Evolutionary conservation across 2,888 invertebrate species (phyloP).

Genomic region (Cantharis lateralis): DNA sequence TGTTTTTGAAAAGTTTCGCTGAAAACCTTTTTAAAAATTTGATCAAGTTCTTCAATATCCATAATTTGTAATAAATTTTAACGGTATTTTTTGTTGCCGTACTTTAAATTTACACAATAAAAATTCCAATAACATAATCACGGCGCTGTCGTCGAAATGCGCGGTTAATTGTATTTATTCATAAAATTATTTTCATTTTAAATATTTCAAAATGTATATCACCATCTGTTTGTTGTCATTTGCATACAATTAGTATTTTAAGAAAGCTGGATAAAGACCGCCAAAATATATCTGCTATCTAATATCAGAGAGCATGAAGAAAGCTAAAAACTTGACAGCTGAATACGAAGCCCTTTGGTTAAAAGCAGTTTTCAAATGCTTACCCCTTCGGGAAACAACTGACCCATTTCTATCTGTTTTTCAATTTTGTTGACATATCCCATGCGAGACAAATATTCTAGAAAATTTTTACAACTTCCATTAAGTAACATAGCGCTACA

Average conservation of each 20-base stretch:
- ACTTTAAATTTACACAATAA: background rate
- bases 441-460: constrained; percentile 10
- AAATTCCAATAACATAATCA: background rate
- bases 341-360: constrained; percentile 10
- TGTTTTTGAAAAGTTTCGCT: background rate
- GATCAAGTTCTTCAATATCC: background rate
- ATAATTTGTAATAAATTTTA: background rate
- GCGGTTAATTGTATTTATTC: background rate
- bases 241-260: background rate
- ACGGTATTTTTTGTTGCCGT: background rate
- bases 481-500: background rate
- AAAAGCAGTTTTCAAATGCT: constrained; percentile 22
- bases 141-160: background rate
- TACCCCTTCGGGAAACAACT: constrained; percentile 14
- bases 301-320: background rate
- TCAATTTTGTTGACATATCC: constrained; percentile 26
- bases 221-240: background rate
- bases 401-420: constrained; percentile 24
- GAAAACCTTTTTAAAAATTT: background rate
- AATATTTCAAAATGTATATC: background rate
- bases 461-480: constrained; percentile 5
- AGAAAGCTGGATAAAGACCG: background rate
- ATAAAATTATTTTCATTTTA: background rate
- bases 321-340: constrained; percentile 8
- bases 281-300: background rate